Conservation (phyloP, 2,113 vertebrate genomes). For the Ploceus nigricollis region DNA sequence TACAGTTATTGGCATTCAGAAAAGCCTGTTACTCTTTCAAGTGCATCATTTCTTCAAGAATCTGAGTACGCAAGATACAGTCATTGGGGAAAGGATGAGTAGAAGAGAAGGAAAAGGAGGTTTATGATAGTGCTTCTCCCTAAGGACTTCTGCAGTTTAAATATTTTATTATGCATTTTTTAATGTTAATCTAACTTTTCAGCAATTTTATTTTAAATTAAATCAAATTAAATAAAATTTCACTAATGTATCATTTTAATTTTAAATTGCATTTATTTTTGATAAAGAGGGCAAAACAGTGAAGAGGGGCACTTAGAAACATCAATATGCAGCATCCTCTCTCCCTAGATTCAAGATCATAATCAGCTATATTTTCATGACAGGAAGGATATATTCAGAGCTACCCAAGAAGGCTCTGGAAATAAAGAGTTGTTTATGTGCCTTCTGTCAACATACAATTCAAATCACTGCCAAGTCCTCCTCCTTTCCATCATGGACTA, state of each 20-base stretch:
- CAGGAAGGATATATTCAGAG: background rate
- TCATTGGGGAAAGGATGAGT: background rate
- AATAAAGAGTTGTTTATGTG: conserved; percentile 36
- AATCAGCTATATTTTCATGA: background rate
- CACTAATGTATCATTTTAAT: background rate
- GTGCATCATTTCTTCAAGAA: background rate
- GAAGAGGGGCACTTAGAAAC: background rate
- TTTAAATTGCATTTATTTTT: conserved; percentile 23
- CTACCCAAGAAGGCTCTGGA: conserved; percentile 4
- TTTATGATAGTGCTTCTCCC: background rate
- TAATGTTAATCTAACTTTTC: background rate
- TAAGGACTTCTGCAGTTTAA: background rate
- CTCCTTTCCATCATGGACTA: conserved; percentile 17
- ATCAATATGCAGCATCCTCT: background rate
- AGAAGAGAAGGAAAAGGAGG: background rate
- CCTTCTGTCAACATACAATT: conserved; percentile 35
- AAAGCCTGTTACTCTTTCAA: background rate
- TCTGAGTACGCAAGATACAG: background rate
- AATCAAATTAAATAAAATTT: background rate
- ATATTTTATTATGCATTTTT: conserved; percentile 7
- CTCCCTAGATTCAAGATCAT: background rate
- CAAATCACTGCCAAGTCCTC: conserved; percentile 29
- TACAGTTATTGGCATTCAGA: background rate
- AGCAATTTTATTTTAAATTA: background rate
- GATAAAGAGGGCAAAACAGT: background rate